Base-by-base conservation (phyloP, 2,888 invertebrate species). In the Epinotia brunnichana region DNA sequence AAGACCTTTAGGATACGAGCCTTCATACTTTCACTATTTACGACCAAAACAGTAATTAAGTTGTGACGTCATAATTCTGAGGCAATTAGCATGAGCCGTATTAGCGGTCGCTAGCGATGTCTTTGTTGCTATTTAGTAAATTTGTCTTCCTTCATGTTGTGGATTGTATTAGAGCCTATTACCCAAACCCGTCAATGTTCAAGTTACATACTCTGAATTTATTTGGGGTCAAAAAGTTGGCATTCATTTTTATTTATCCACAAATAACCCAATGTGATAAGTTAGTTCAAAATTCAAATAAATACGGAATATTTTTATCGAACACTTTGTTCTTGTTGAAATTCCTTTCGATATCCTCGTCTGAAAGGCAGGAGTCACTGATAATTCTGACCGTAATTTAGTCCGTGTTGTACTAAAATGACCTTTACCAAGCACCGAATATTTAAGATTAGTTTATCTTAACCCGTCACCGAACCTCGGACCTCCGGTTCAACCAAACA, bases 371-470 rank as follows among this genome's bases (percentile, higher is more conserved):
- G 73, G 57, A 73, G 73, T 73, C 68, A 51, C 62, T 17, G 68
- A 73, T 73, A 73, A 68, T 11, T 19, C 35, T 9, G 57, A 48
- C 59, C 60, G 59, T 69, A 67, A 74, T 74, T 74, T 67, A 68
- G 70, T 63, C 60, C 51, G 64, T 68, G 73, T 73, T 56, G 68
- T 69, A 73, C 70, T 75, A 74, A 61, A 75, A 70, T 77, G 79
- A 83, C 85, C 83, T 85, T 85, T 83, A 76, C 80, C 69, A 71
- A 73, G 78, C 78, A 76, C 82, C 81, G 80, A 86, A 85, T 86
- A 85, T 85, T 87, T 85, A 83, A 87, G 87, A 87, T 87, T 82
- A 84, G 75, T 75, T 77, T 85, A 87, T 87, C 87, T 83, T 57
- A 79, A 83, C 79, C 83, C 81, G 84, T 83, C 82, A 73, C 69